These are phyloP conservation scores for Tetrapedia diversipes DNA, from an alignment of 2,888 invertebrate genomes.

Conservation along the genomic window DNA sequence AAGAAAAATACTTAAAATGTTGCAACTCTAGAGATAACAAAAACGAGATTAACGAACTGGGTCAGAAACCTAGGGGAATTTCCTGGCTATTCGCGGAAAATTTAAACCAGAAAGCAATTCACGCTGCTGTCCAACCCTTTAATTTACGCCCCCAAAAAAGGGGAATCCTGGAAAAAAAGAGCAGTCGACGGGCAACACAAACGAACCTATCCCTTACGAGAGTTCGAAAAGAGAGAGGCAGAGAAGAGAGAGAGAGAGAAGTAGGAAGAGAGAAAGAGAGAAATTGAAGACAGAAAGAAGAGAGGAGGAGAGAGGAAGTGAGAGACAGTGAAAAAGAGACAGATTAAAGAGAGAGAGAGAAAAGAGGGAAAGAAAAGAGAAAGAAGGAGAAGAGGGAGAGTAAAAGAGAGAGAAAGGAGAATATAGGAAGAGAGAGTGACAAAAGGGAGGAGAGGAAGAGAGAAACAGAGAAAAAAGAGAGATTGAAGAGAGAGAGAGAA, in stretches of 20 bases:
- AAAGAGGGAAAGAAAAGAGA: constrained; percentile 19
- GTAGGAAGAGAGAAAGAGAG: background rate
- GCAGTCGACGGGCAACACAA: constrained; percentile 11
- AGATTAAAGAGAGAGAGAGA: constrained; percentile 62
- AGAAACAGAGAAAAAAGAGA: background rate
- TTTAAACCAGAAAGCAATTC: constrained; percentile 4
- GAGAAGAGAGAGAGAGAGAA: background rate
- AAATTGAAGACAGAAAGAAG: no score
- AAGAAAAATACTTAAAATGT: no score
- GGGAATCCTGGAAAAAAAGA: background rate
- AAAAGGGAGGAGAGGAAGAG: background rate
- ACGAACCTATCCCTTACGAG: constrained; percentile 8
- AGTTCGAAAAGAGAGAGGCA: background rate
- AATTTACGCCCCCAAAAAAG: constrained; percentile 22
- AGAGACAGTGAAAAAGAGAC: constrained; percentile 41
- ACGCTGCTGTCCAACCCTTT: background rate
- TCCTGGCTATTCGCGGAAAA: background rate
- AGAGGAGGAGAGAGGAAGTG: no score
- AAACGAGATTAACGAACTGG: background rate
- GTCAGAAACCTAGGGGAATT: background rate
- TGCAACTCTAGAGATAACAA: background rate
- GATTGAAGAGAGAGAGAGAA: background rate
- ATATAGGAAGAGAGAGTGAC: background rate
- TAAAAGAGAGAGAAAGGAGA: constrained; percentile 36
- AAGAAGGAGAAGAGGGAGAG: constrained; percentile 25